Base-by-base conservation (phyloP, 1,140 invertebrate genomes). In the Ceratosolen solmsi region DNA sequence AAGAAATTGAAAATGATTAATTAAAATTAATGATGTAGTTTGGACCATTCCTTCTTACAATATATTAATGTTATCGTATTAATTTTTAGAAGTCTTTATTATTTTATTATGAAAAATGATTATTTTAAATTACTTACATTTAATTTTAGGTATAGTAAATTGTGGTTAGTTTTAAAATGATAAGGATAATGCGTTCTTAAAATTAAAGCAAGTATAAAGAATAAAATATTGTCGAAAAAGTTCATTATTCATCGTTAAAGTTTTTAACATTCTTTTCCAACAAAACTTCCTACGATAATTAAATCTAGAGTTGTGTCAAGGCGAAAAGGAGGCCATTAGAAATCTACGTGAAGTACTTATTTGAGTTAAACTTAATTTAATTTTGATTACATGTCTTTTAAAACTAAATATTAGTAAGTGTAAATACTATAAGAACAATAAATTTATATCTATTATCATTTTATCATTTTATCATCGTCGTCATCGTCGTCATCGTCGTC, bases 321-420 rank as follows among this genome's bases (percentile, higher is more conserved):
- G 38, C 9, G 20, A 68, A 1, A n/a, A 65, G 17, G 0, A 68
- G 15, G 22, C 33, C 20, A 68, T 68, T 68, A 38, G 27, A 68
- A 68, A 38, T n/a, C 5, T 20, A n/a, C n/a, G 7, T 36, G 11
- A 38, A 38, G 33, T 38, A 68, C 36, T 33, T 65, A 68, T 68
- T 68, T 38, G 7, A 68, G 17, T 68, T 68, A n/a, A 68, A 68
- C 22, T 68, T 68, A 38, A 68, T 38, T 38, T 68, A 13, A 38
- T 68, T 68, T 68, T 38, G 0, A 68, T 38, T 38, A 2, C 17
- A 63, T 38, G 1, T 68, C 30, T 68, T n/a, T 38, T 68, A 38
- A 38, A 9, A 68, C 5, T 38, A 22, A 68, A n/a, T 68, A 2
- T n/a, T 9, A 63, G 15, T 15, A 33, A 68, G 20, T 68, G 0